Percentiles rank a stretch among this genome's conserved stretches.
Conservation (phyloP, 2,797 vertebrate species). For the Pangasius djambal region DNA sequence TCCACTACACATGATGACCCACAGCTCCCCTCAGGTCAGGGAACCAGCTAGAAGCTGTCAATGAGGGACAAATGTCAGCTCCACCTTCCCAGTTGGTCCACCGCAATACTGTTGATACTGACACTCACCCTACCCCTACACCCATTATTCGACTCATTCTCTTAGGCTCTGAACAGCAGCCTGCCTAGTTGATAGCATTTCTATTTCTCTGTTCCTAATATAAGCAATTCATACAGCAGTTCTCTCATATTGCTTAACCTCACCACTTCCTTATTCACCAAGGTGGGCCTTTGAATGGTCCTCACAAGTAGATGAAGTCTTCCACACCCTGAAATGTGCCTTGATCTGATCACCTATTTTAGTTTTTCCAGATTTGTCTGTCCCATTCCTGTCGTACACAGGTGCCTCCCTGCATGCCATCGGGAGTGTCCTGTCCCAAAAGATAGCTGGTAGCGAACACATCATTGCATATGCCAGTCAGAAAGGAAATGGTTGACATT, state of each 20-base stretch:
- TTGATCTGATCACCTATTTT: background rate
- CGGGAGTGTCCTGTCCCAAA: background rate
- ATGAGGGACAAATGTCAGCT: background rate
- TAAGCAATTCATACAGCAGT: background rate
- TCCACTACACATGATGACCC: background rate
- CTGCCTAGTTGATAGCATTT: background rate
- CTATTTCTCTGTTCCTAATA: background rate
- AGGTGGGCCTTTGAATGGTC: background rate
- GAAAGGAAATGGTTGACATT: background rate
- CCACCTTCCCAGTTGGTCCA: background rate
- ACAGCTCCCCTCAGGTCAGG: background rate
- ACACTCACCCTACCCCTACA: background rate
- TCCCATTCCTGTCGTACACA: background rate
- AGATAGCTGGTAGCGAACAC: background rate
- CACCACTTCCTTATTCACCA: background rate
- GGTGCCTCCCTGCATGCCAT: background rate
- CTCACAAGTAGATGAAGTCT: background rate
- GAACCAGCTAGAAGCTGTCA: background rate
- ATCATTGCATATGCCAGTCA: background rate
- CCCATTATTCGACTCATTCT: background rate
- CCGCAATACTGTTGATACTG: background rate
- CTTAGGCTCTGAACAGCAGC: background rate
- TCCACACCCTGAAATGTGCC: background rate
- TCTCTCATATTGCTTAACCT: background rate
- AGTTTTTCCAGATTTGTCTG: background rate